phyloP scores from a whole-genome alignment of 1,140 invertebrate species.

The Drosophila pallidifrons region DNA sequence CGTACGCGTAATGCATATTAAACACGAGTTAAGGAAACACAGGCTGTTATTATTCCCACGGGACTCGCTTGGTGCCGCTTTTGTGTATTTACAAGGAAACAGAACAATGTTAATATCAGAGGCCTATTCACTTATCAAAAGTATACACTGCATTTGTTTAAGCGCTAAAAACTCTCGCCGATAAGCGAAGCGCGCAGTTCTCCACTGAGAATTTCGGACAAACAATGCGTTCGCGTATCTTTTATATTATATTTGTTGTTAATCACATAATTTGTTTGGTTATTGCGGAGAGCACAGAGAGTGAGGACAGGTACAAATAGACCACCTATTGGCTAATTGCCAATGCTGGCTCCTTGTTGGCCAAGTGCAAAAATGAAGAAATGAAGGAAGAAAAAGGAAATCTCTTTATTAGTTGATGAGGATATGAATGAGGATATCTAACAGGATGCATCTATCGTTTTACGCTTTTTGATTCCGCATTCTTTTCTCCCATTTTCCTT shows the following conservation, averaged over 20 bases:
- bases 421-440: conserved; percentile 36
- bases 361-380: conserved; percentile 29
- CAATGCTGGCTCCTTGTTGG: conserved; percentile 66
- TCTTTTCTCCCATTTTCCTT: not conserved
- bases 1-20: conserved; percentile 68
- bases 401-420: conserved; percentile 70
- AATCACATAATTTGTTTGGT: conserved; percentile 77
- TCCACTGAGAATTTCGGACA: conserved; percentile 6
- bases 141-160: conserved; percentile 47
- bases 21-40: conserved; percentile 42
- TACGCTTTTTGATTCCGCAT: conserved; percentile 19
- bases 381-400: conserved; percentile 46
- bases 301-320: conserved; percentile 40
- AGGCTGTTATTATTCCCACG: conserved; percentile 76
- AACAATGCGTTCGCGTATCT: conserved; percentile 54
- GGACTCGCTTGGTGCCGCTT: conserved; percentile 34
- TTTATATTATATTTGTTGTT: conserved; percentile 64
- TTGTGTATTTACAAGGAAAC: conserved; percentile 31
- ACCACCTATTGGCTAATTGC: conserved; percentile 45
- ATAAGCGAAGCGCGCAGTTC: conserved; percentile 45
- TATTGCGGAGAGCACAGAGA: conserved; percentile 35
- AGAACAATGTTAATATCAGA: conserved; percentile 42
- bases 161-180: conserved; percentile 61
- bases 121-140: conserved; percentile 44
- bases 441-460: conserved; percentile 61